A percentile compares a stretch with the other conserved stretches of the same genome.
phyloP scores from a whole-genome alignment of 2,888 invertebrate species.

The Acanthosepion esculentum region DNA sequence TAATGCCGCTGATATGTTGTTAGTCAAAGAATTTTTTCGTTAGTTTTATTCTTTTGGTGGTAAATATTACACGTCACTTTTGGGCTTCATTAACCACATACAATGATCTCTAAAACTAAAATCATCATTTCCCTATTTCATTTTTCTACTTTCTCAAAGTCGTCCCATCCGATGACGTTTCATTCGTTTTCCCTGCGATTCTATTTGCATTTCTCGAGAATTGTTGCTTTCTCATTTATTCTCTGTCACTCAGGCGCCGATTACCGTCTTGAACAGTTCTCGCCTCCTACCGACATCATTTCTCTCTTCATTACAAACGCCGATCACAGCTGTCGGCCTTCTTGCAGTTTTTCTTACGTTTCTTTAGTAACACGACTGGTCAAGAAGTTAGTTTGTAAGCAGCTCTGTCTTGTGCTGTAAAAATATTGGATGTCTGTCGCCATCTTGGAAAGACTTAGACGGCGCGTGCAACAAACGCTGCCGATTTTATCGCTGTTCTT shows the following conservation, averaged over 20 bases:
- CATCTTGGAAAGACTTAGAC: background rate
- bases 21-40: no score
- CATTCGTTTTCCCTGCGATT: background rate
- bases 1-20: no score
- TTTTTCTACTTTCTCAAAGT: background rate
- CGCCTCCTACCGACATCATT: background rate
- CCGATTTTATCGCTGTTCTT: background rate
- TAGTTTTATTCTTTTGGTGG: no score
- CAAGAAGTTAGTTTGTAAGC: background rate
- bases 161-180: background rate
- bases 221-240: slow-evolving; percentile 4
- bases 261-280: background rate
- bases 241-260: background rate
- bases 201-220: background rate
- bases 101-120: background rate
- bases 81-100: background rate
- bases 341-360: background rate
- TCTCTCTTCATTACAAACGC: background rate
- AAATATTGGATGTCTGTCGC: background rate
- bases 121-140: background rate
- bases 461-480: background rate
- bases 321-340: background rate
- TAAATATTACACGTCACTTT: background rate
- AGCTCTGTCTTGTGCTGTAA: background rate
- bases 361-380: background rate